Percentiles rank a stretch among this genome's conserved stretches.
These are phyloP conservation scores for Pterocles orientalis DNA, from an alignment of 2,113 vertebrate genomes.

Conservation along the genomic window DNA sequence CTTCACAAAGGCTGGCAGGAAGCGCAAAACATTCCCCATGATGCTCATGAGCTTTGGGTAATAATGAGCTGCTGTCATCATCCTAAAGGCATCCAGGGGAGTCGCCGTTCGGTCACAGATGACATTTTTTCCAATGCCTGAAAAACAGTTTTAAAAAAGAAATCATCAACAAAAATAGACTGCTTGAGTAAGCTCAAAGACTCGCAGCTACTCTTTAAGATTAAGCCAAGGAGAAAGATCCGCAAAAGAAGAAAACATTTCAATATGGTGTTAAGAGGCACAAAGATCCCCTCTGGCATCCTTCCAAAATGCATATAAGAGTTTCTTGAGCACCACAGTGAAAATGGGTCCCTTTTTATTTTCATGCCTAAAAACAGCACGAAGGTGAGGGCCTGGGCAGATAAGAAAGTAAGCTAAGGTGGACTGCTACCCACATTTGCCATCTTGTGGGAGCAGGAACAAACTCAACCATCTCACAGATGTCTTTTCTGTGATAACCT, in stretches of 20 bases:
- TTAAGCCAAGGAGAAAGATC: background rate
- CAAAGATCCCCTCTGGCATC: background rate
- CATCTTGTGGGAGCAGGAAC: background rate
- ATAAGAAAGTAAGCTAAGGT: background rate
- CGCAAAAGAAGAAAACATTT: background rate
- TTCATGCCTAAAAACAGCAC: background rate
- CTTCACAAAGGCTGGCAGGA: constrained; percentile 92
- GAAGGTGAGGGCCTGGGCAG: background rate
- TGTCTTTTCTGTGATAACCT: background rate
- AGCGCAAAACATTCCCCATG: constrained; percentile 96
- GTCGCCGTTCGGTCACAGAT: constrained; percentile 97
- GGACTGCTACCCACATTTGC: background rate
- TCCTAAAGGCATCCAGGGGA: constrained; percentile 93
- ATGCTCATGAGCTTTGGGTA: constrained; percentile 99
- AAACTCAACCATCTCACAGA: background rate
- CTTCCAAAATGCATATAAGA: background rate
- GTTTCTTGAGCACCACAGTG: background rate
- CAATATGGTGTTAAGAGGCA: background rate
- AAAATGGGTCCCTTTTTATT: background rate
- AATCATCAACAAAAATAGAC: background rate
- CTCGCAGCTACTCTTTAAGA: background rate
- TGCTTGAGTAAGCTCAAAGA: background rate
- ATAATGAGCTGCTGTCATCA: constrained; percentile 98
- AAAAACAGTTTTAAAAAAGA: background rate
- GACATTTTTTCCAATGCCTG: constrained; percentile 97